phyloP scores from a whole-genome alignment of 1,140 invertebrate species.

The Conus betulinus region DNA sequence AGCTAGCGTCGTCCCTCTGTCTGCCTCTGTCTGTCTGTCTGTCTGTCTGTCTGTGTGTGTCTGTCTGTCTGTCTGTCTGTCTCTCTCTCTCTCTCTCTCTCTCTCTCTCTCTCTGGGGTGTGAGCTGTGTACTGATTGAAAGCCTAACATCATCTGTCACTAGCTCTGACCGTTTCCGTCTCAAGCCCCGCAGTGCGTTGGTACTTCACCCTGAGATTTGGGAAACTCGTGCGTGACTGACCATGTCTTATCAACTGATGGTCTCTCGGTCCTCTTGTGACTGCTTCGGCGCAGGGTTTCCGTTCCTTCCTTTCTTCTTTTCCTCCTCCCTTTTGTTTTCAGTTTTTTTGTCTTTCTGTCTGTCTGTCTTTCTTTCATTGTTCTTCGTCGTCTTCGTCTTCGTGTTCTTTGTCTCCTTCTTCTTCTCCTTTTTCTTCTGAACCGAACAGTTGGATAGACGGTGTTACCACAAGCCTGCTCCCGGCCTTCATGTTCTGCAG shows the following conservation, averaged over 20 bases:
- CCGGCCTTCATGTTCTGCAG: too few relatives aligned
- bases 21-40: slow-evolving; percentile 6
- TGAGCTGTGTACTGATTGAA: too few relatives aligned
- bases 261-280: too few relatives aligned
- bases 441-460: too few relatives aligned
- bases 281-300: too few relatives aligned
- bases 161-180: neutral
- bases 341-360: slow-evolving; percentile 9
- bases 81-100: slow-evolving; percentile 18
- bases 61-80: neutral
- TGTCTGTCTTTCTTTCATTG: slow-evolving; percentile 17
- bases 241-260: too few relatives aligned
- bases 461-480: too few relatives aligned
- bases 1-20: neutral
- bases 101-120: neutral
- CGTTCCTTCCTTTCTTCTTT: too few relatives aligned
- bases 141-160: neutral
- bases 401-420: slow-evolving; percentile 14
- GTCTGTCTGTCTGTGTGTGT: neutral
- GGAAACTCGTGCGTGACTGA: too few relatives aligned
- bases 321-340: neutral
- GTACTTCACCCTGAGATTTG: too few relatives aligned
- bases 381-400: slow-evolving; percentile 4
- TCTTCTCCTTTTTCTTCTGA: neutral
- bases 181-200: neutral